phyloP scores from a whole-genome alignment of 2,797 vertebrate genomes.

The Australoheros facetus region DNA sequence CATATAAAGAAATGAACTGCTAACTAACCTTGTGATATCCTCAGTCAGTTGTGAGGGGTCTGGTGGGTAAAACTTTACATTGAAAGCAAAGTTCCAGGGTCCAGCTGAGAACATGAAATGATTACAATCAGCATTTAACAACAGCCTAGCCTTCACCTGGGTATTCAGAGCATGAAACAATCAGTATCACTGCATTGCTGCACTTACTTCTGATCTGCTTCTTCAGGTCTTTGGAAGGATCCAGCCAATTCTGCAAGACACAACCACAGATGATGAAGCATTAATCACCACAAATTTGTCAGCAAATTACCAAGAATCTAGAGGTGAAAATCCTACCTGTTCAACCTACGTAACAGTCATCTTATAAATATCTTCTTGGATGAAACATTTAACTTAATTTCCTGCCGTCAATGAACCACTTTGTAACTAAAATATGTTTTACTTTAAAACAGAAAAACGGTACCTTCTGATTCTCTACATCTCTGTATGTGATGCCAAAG shows the following conservation, averaged over 20 bases:
- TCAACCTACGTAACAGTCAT: neutral
- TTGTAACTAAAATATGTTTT: neutral
- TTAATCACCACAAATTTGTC: neutral
- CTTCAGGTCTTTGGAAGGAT: constrained; percentile 95
- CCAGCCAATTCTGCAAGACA: constrained; percentile 93
- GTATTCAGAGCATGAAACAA: neutral
- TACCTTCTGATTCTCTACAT: constrained; percentile 97
- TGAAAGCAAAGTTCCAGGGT: constrained; percentile 96
- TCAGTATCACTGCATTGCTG: constrained; percentile 5
- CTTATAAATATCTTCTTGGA: neutral
- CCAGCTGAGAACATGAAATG: constrained; percentile 81
- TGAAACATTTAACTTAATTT: neutral
- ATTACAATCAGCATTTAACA: constrained; percentile 5
- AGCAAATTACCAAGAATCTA: neutral
- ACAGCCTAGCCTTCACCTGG: neutral
- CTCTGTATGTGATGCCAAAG: constrained; percentile 92
- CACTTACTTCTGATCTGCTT: constrained; percentile 96
- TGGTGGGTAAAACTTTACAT: constrained; percentile 98
- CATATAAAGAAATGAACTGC: neutral
- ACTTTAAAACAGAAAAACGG: neutral
- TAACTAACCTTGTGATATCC: constrained; percentile 93
- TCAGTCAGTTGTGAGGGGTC: constrained; percentile 94
- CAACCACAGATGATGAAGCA: constrained; percentile 27
- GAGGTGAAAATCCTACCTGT: neutral
- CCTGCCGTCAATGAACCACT: neutral